Evolutionary conservation across 2,797 vertebrate species (phyloP), one percentile per base, ranked within the genome.

Genomic region (Chaenodraco wilsoni): DNA sequence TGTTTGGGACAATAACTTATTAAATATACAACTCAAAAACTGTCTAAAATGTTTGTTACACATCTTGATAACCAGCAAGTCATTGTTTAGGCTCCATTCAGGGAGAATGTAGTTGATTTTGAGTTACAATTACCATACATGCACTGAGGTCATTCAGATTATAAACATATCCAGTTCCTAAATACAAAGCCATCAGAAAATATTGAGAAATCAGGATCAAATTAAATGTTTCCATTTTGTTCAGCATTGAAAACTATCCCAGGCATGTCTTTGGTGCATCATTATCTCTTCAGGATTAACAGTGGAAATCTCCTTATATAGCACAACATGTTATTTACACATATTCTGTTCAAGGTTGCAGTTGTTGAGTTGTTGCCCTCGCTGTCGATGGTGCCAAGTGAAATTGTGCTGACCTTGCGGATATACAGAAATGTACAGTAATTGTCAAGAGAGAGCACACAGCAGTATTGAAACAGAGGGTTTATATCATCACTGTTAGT

Each of bases 381-480:
- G 11, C 58, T 8, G 17, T 27, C 5, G 7, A 72, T 58, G 5
- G 5, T 3, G 1, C 11, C 44, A 19, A 9, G 3, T 31, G 9
- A n/a, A 59, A 62, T 7, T 58, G n/a, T 46, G 31, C n/a, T 62
- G 57, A 62, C 40, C 52, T 49, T 44, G 27, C 51, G 44, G 13
- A 50, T 66, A 51, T 50, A 46, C 21, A 21, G 17, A 13, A 51
- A 27, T 19, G 52, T 31, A 27, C 27, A 27, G 27, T 27, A 15
- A 58, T 48, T 23, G 5, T 50, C 31, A 48, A 16, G 16, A 45
- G 7, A 66, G 59, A 17, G 17, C 12, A 58, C 11, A 15, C 45
- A 31, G 3, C 15, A 37, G 13, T 10, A 58, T 58, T 27, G 23
- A 12, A 15, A 44, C 40, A 45, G 9, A 23, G 33, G 4, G 11